Evolutionary conservation across 2,888 invertebrate species (phyloP).

Genomic region (Lepidochitona cinerea): DNA sequence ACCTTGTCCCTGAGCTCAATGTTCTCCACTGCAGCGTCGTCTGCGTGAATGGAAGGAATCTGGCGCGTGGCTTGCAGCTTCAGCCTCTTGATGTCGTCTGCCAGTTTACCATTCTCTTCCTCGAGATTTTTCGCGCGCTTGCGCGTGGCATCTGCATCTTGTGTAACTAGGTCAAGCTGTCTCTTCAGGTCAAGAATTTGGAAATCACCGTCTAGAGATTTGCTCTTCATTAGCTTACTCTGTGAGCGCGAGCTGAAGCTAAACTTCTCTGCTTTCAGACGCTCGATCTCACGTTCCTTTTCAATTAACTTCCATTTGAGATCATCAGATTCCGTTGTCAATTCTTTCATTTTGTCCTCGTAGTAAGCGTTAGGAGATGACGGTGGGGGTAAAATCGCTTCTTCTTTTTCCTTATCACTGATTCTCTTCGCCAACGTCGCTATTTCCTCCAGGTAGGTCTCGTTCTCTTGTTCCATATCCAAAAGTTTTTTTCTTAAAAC

Average conservation of each 20-base stretch:
- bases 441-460: constrained; percentile 69
- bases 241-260: constrained; percentile 26
- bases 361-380: constrained; percentile 67
- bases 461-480: constrained; percentile 85
- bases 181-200: constrained; percentile 76
- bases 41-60: constrained; percentile 42
- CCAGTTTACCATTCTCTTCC: constrained; percentile 82
- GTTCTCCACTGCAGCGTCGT: constrained; percentile 63
- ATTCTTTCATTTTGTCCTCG: constrained; percentile 77
- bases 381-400: constrained; percentile 35
- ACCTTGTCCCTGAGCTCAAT: constrained; percentile 77
- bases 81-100: constrained; percentile 81
- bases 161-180: constrained; percentile 83
- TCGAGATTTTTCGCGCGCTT: constrained; percentile 76
- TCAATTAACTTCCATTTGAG: constrained; percentile 83
- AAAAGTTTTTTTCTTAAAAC: constrained; percentile 87
- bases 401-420: constrained; percentile 40
- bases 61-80: constrained; percentile 71
- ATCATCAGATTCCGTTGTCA: constrained; percentile 80
- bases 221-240: constrained; percentile 56
- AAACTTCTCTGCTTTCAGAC: constrained; percentile 74
- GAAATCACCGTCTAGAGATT: constrained; percentile 67
- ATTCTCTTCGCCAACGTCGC: constrained; percentile 45
- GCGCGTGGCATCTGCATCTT: constrained; percentile 81
- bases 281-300: constrained; percentile 83